Evolutionary conservation across 2,113 vertebrate genomes (phyloP), one percentile per base, ranked within the genome.

Genomic region (Candoia aspera): DNA sequence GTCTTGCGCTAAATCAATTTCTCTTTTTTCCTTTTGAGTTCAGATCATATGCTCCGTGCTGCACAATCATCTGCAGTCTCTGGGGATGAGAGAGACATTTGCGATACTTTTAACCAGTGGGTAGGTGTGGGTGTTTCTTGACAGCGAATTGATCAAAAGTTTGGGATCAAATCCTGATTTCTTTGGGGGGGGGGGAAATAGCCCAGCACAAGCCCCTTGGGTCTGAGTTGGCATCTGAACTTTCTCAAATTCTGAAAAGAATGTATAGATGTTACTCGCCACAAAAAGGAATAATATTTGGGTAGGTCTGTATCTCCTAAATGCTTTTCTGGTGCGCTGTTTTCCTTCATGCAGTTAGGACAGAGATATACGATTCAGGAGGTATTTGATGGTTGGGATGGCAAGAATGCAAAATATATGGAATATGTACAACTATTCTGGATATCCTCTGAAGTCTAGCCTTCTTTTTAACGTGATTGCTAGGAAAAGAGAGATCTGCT

Each of bases 21-120:
- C 29, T 96, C 87, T 92, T 88, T 88, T 90, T 95, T 96, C 2
- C 95, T 55, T 96, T 95, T 93, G 90, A 46, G 90, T 94, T 94
- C 97, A 97, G 97, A 97, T 96, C 94, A 96, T 37, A 95, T 37
- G 6, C 87, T 87, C 9, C 95, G 91, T 53, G 87, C 94, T 90
- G 59, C 79, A 86, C 95, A 95, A 24, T 79, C 15, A 1, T 95
- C 97, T 92, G 89, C 37, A 64, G 11, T 96, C 6, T 91, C 95
- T 46, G 91, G 95, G 89, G 97, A 96, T 0, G 98, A 99, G 92
- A 97, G 97, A 91, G 98, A 98, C 8, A 90, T 98, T 79, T 98
- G 97, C 46, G 98, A 99, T 59, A 95, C 98, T 0, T 97, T 99
- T 93, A 99, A 99, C 97, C 98, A 98, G 97, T 99, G 99, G 99